Evolutionary conservation across 2,888 invertebrate genomes (phyloP), one percentile per base, ranked within the genome.

Genomic region (Syritta pipiens): DNA sequence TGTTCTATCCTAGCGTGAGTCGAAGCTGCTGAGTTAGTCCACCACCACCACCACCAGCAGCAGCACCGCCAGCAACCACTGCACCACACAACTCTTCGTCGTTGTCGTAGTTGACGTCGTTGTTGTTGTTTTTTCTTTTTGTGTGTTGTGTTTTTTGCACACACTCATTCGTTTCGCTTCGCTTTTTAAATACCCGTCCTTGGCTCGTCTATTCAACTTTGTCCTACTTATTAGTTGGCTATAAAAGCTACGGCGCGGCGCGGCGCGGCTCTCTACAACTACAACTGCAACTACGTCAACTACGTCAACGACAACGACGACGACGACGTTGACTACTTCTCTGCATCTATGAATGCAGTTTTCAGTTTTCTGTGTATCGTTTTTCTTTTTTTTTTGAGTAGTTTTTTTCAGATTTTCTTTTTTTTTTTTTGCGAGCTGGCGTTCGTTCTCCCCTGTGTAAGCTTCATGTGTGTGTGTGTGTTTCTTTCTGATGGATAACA

Each of bases 161-260:
- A n/a, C n/a, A n/a, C 76, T 81, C 72, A 75, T 76, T 81, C 71
- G 72, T 81, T 81, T 81, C 83, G 82, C 82, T 84, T 84, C 84
- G 84, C 83, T 85, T 84, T 84, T 84, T 87, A 86, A 88, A 87
- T 88, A 88, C 88, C 88, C 89, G 89, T 89, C 89, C 89, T 89
- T 89, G 89, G 88, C 87, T 88, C 87, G 89, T 89, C 88, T 89
- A 88, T 89, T 89, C 89, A 89, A 89, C 89, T 89, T 89, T 89
- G 89, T 89, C 89, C 89, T 87, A 89, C 87, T 89, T 89, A 85
- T 84, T 86, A 84, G 85, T 84, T 85, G 85, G 84, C 84, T 85
- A 82, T 84, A 83, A 83, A 74, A 67, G 71, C 65, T 81, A 51
- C 62, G 81, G 76, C 74, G 67, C 74, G 81, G 65, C 57, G 62